Evolutionary conservation across 2,797 vertebrate genomes (phyloP), one percentile per base, ranked within the genome.

Genomic region (Menidia menidia): DNA sequence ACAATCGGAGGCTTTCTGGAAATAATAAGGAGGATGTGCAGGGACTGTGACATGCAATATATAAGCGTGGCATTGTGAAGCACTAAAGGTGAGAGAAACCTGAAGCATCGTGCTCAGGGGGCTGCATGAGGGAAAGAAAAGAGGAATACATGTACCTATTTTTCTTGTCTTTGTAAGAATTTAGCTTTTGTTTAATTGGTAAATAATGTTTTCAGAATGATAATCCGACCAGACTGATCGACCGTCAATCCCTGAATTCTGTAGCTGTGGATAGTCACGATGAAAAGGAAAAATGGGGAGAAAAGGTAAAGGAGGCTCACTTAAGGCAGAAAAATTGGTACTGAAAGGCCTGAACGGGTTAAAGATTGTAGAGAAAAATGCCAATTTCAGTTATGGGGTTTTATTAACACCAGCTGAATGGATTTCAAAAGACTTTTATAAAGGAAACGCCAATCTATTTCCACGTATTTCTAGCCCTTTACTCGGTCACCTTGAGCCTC

Each of bases 261-360:
- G 19, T n/a, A 51, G 18, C 48, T 65, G 56, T 56, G 35, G 50
- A 52, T 32, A 18, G 61, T 14, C 10, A 42, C 55, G 50, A 19
- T 42, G 55, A 80, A 52, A 54, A 68, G 53, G 69, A 81, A 54
- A 51, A 66, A 35, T 48, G 15, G 3, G 25, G 19, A 50, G 19
- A 12, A 25, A 18, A 74, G 60, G 30, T 1, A 43, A 79, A 55
- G 48, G 47, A 76, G 44, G 35, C 73, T 81, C 82, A 90, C 74
- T 64, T 79, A 63, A 85, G 75, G 30, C 45, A 63, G 41, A 58
- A 87, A 69, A 73, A 86, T 85, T 79, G 77, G 64, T 78, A 71
- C 78, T 77, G 61, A 77, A 59, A 62, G 69, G 67, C 6, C 6
- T 60, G 48, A 18, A 48, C 47, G 4, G 47, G 60, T 77, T 75